These are phyloP conservation scores for Sebastes aleutianus DNA, from an alignment of 2,797 vertebrate genomes.

Conservation along the genomic window DNA sequence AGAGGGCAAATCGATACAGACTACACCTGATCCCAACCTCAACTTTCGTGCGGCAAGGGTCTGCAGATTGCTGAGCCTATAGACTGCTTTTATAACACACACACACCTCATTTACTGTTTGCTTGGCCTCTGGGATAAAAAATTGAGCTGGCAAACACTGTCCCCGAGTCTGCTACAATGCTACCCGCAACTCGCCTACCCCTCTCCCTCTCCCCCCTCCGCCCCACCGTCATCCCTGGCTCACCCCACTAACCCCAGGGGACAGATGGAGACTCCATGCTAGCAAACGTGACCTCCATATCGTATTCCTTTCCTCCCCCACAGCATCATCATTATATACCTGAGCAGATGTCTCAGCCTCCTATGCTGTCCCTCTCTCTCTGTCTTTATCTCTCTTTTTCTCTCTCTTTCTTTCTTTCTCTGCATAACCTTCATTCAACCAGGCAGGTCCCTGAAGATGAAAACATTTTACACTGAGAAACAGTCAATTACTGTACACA, in stretches of 20 bases:
- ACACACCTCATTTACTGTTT: conserved; percentile 55
- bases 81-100: conserved; percentile 36
- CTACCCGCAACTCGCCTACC: not conserved
- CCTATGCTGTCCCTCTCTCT: conserved; percentile 5
- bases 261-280: conserved; percentile 61
- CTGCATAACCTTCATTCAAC: conserved; percentile 19
- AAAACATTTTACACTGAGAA: conserved; percentile 19
- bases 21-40: conserved; percentile 44
- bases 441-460: conserved; percentile 15
- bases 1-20: conserved; percentile 53
- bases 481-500: conserved; percentile 6
- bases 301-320: conserved; percentile 37
- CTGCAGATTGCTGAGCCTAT: conserved; percentile 37
- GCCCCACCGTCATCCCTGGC: conserved; percentile 28
- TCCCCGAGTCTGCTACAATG: conserved; percentile 18
- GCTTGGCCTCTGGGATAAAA: conserved; percentile 52
- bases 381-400: not conserved
- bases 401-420: not conserved
- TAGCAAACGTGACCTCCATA: conserved; percentile 63
- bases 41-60: conserved; percentile 5
- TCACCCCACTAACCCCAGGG: conserved; percentile 59
- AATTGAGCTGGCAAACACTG: conserved; percentile 31
- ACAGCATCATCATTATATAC: conserved; percentile 61
- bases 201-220: not conserved
- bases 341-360: conserved; percentile 60